These are phyloP conservation scores for Oxyruncus cristatus DNA, from an alignment of 2,113 vertebrate genomes.

Conservation along the genomic window DNA sequence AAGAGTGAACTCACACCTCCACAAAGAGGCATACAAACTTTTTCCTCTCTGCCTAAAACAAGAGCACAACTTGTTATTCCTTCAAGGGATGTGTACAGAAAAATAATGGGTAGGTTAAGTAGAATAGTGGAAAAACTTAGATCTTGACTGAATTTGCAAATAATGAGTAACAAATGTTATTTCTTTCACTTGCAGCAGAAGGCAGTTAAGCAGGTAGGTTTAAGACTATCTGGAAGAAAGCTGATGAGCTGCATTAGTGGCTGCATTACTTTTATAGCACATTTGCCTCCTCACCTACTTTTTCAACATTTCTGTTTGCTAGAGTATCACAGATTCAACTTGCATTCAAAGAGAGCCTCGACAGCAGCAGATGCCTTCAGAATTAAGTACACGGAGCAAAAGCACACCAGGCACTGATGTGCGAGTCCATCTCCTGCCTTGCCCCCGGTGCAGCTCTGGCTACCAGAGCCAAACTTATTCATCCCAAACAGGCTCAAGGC, in stretches of 20 bases:
- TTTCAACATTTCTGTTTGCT: background rate
- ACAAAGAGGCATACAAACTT: background rate
- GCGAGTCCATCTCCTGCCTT: background rate
- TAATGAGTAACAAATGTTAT: background rate
- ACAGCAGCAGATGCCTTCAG: background rate
- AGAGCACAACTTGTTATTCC: background rate
- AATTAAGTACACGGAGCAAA: rapidly evolving
- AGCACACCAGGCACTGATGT: rapidly evolving
- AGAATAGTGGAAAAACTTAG: background rate
- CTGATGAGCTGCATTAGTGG: background rate
- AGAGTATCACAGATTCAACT: background rate
- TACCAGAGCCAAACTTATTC: background rate
- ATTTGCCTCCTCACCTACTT: background rate
- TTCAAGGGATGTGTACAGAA: background rate
- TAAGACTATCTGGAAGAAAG: background rate
- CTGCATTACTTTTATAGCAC: background rate
- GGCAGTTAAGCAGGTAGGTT: background rate
- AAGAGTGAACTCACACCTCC: background rate
- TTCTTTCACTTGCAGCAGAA: background rate
- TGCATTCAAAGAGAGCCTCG: background rate
- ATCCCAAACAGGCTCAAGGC: rapidly evolving
- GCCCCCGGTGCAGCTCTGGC: rapidly evolving
- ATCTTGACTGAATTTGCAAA: background rate
- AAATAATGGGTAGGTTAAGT: background rate
- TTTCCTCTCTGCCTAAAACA: background rate